Conservation (phyloP, 2,888 invertebrate species). For the Crocallis elinguaria region DNA sequence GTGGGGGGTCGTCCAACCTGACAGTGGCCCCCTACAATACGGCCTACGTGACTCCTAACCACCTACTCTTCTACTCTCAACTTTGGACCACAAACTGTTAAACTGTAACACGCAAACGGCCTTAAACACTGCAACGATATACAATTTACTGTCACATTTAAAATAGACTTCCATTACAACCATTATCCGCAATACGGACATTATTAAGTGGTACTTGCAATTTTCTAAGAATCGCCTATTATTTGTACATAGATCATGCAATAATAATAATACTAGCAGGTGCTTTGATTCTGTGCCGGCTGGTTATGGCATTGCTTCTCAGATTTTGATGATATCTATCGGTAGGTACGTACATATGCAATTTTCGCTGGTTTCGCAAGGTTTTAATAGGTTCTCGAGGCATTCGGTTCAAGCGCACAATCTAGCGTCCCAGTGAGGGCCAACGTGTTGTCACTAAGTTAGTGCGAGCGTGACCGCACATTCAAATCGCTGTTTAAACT, state of each 20-base stretch:
- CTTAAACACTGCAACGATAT: constrained; percentile 42
- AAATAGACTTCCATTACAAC: constrained; percentile 42
- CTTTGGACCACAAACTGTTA: constrained; percentile 11
- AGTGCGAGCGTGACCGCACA: constrained; percentile 63
- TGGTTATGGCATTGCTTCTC: constrained; percentile 17
- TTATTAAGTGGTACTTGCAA: constrained; percentile 21
- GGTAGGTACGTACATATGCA: constrained; percentile 25
- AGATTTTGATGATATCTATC: constrained; percentile 22
- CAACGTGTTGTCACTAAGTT: constrained; percentile 61
- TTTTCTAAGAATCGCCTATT: constrained; percentile 16
- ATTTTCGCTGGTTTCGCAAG: constrained; percentile 58
- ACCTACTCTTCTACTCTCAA: neutral
- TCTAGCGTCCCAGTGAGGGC: constrained; percentile 56
- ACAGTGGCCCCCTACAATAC: constrained; percentile 39
- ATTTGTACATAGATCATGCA: constrained; percentile 21
- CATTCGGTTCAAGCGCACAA: constrained; percentile 61
- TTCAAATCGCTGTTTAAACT: constrained; percentile 61
- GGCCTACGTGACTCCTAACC: constrained; percentile 38
- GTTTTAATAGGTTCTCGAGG: constrained; percentile 49
- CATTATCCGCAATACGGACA: constrained; percentile 40
- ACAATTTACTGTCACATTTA: constrained; percentile 43
- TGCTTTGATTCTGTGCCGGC: constrained; percentile 7
- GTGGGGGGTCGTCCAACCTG: constrained; percentile 66
- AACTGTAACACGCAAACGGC: constrained; percentile 42
- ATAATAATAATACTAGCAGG: constrained; percentile 15